These are phyloP conservation scores for Oryzias celebensis DNA, from an alignment of 2,113 vertebrate species.

Conservation along the genomic window DNA sequence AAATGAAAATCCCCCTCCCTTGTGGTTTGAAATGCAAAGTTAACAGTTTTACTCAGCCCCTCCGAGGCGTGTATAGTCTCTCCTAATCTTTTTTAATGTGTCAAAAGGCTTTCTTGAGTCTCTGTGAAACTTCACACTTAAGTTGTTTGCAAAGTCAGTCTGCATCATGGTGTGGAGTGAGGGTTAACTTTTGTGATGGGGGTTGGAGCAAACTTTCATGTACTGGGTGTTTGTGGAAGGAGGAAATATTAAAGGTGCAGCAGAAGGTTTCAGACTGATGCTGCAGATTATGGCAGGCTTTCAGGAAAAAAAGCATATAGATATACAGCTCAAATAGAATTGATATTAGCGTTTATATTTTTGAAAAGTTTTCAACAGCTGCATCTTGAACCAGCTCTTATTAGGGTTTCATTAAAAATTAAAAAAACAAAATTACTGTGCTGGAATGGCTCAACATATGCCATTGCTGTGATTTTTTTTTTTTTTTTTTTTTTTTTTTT, in stretches of 20 bases:
- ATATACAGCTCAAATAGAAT: too few relatives aligned
- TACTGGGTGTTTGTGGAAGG: conserved; percentile 30
- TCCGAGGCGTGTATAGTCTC: conserved; percentile 69
- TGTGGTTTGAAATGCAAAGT: conserved; percentile 76
- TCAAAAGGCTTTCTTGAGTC: conserved; percentile 76
- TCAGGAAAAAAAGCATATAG: background rate
- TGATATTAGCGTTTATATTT: too few relatives aligned
- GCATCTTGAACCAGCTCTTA: too few relatives aligned
- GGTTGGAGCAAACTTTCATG: conserved; percentile 56
- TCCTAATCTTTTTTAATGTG: conserved; percentile 81
- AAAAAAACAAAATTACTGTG: too few relatives aligned
- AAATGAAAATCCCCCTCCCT: conserved; percentile 50
- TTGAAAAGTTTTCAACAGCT: too few relatives aligned
- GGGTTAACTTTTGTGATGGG: conserved; percentile 61
- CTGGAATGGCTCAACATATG: too few relatives aligned
- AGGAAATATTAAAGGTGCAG: conserved; percentile 8
- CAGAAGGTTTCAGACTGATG: conserved; percentile 7
- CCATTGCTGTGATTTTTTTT: too few relatives aligned
- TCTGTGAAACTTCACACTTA: conserved; percentile 77
- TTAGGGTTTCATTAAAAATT: too few relatives aligned
- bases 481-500: too few relatives aligned
- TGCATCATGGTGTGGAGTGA: conserved; percentile 63
- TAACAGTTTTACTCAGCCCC: conserved; percentile 72
- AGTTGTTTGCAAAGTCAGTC: conserved; percentile 76
- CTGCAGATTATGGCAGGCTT: background rate